phyloP scores from a whole-genome alignment of 1,140 invertebrate species.

The Pseudachorutes palmiensis region DNA sequence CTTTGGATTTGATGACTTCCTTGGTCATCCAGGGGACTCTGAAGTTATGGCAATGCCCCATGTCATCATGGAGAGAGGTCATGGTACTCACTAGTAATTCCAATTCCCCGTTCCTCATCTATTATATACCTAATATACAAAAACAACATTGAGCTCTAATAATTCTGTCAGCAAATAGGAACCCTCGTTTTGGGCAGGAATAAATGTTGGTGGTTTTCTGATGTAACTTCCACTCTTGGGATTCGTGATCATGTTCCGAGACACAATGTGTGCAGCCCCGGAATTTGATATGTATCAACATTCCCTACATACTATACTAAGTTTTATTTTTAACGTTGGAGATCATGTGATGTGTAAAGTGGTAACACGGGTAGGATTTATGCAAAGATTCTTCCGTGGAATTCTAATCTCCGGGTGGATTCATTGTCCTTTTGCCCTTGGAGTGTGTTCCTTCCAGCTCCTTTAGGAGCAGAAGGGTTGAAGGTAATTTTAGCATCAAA shows the following conservation, averaged over 20 bases:
- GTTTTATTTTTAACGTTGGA: not conserved
- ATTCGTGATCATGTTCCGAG: not conserved
- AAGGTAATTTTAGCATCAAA: not conserved
- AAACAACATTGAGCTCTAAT: too few relatives aligned
- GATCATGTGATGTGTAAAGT: not conserved
- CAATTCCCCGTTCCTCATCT: not conserved
- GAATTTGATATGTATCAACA: not conserved
- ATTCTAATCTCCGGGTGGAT: slow-evolving; percentile 39
- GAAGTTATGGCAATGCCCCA: slow-evolving; percentile 69
- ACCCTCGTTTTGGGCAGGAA: too few relatives aligned
- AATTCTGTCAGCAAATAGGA: too few relatives aligned
- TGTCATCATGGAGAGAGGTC: slow-evolving; percentile 56
- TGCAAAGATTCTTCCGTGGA: not conserved
- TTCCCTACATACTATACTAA: not conserved
- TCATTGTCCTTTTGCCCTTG: not conserved
- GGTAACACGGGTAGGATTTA: not conserved
- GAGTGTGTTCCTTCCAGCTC: not conserved
- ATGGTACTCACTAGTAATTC: slow-evolving; percentile 39
- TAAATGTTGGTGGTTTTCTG: too few relatives aligned
- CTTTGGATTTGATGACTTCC: slow-evolving; percentile 72
- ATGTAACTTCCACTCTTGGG: not conserved
- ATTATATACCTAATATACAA: not conserved
- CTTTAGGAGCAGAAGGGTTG: not conserved
- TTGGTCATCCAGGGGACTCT: slow-evolving; percentile 61
- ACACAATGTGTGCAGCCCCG: not conserved